Evolutionary conservation across 2,797 vertebrate species (phyloP).

Genomic region (Crypturellus tataupa): DNA sequence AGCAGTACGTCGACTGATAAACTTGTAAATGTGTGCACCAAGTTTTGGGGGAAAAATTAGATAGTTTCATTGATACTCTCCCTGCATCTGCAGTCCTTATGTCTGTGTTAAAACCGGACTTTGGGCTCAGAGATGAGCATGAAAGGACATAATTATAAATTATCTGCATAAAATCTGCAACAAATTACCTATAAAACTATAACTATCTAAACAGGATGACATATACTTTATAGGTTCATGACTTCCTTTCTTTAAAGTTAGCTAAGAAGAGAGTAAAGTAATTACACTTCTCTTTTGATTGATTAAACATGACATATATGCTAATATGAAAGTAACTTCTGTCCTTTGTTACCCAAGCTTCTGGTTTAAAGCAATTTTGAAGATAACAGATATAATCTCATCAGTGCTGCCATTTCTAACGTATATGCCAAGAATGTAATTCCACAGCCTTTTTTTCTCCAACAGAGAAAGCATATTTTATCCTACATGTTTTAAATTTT

Average conservation of each 20-base stretch:
- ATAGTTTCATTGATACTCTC: conserved; percentile 46
- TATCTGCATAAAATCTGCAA: conserved; percentile 91
- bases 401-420: conserved; percentile 76
- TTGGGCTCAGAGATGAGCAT: conserved; percentile 88
- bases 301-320: conserved; percentile 94
- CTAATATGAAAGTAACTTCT: conserved; percentile 86
- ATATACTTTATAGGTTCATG: conserved; percentile 85
- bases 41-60: background rate
- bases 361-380: conserved; percentile 79
- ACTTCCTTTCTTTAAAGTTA: conserved; percentile 87
- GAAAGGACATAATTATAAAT: conserved; percentile 91
- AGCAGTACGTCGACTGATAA: conserved; percentile 27
- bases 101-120: conserved; percentile 88
- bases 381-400: conserved; percentile 81
- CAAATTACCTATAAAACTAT: conserved; percentile 91
- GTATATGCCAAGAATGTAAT: conserved; percentile 72
- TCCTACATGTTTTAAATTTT: conserved; percentile 64
- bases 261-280: conserved; percentile 84
- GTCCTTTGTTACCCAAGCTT: conserved; percentile 76
- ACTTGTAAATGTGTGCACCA: conserved; percentile 44
- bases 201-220: conserved; percentile 89
- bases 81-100: conserved; percentile 90
- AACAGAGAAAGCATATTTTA: conserved; percentile 61
- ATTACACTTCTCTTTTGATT: conserved; percentile 86
- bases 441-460: conserved; percentile 65